A percentile compares a stretch with the other conserved stretches of the same genome.
phyloP scores from a whole-genome alignment of 2,888 invertebrate species.

The Drosophila nigricruria region DNA sequence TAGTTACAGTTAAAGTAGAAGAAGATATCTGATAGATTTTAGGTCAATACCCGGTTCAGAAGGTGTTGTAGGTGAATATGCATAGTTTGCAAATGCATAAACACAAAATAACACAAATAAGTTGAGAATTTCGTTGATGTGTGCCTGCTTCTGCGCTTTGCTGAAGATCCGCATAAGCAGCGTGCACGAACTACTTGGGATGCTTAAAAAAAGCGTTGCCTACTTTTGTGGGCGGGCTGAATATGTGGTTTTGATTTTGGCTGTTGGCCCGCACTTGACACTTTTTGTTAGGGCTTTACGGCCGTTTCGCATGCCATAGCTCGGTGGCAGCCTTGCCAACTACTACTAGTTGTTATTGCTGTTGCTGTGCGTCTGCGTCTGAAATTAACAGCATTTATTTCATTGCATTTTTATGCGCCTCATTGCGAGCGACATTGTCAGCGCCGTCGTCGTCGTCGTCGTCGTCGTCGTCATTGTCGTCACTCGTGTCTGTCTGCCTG shows the following conservation, averaged over 20 bases:
- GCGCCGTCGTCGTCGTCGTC: constrained; percentile 21
- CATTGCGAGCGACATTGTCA: constrained; percentile 47
- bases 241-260: constrained; percentile 37
- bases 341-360: constrained; percentile 35
- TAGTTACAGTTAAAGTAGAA: not conserved
- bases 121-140: not conserved
- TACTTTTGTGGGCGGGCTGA: constrained; percentile 40
- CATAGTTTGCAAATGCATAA: not conserved
- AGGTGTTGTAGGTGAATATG: not conserved
- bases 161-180: not conserved
- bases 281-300: constrained; percentile 42
- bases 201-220: constrained; percentile 28
- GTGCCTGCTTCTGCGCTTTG: too few species aligned
- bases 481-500: constrained; percentile 40
- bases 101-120: not conserved
- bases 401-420: constrained; percentile 69
- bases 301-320: constrained; percentile 33
- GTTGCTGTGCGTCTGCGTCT: constrained; percentile 52
- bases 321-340: constrained; percentile 24
- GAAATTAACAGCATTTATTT: constrained; percentile 80
- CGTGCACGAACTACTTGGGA: not conserved
- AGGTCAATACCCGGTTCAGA: not conserved
- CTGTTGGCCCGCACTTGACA: constrained; percentile 48
- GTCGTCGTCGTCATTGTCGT: constrained; percentile 23
- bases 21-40: not conserved